Evolutionary conservation across 1,140 invertebrate species (phyloP).

Genomic region (Pogonognathellus flavescens): DNA sequence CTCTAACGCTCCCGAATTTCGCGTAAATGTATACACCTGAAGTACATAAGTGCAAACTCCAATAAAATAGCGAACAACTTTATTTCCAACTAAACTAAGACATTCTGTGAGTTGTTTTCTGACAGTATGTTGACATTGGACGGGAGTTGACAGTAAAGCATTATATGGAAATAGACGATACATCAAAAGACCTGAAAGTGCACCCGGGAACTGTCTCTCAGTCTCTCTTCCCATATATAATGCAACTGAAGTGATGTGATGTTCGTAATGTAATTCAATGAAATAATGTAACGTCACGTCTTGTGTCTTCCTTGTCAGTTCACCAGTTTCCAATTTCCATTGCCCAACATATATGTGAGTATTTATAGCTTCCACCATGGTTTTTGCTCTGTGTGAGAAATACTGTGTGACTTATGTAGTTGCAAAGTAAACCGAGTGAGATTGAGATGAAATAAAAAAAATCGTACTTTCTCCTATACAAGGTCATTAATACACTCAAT

Average conservation of each 20-base stretch:
- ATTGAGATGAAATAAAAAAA: no score
- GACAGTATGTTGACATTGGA: constrained; percentile 7
- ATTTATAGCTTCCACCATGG: no score
- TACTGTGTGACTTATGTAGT: no score
- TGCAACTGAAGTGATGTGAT: background rate
- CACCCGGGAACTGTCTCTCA: background rate
- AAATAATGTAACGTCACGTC: constrained; percentile 11
- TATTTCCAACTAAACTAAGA: background rate
- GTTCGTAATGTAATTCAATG: constrained; percentile 5
- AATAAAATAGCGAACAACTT: no score
- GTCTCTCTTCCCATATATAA: background rate
- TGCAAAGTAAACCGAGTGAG: no score
- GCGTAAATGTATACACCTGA: no score
- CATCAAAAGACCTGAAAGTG: constrained; percentile 16
- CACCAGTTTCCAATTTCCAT: constrained; percentile 1
- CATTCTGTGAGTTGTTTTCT: background rate
- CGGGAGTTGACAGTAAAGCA: background rate
- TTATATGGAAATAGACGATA: constrained; percentile 21
- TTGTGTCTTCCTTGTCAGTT: constrained; percentile 16
- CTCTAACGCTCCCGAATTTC: no score
- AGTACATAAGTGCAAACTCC: no score
- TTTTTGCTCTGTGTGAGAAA: no score
- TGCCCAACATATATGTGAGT: no score
- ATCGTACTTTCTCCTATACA: no score
- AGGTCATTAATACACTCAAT: no score